phyloP scores from a whole-genome alignment of 2,888 invertebrate genomes.

The Fragum fragum region DNA sequence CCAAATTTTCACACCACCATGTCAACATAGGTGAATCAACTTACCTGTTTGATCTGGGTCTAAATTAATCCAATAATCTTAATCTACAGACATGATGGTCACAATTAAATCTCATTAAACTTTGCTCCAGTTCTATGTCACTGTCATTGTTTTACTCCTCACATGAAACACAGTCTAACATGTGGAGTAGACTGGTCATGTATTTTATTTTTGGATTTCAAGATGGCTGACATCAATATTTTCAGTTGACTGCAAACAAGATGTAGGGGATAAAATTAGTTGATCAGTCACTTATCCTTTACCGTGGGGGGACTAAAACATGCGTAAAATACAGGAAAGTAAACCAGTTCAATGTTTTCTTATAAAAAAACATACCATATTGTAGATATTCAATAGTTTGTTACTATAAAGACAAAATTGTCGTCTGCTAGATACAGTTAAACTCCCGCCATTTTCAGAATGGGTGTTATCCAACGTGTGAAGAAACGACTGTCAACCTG shows the following conservation, averaged over 20 bases:
- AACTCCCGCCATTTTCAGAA: constrained; percentile 42
- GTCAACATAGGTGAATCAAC: constrained; percentile 3
- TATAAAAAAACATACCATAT: too few species aligned
- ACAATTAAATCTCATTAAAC: constrained; percentile 9
- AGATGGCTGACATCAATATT: constrained; percentile 55
- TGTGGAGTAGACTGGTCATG: constrained; percentile 60
- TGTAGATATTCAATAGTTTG: too few species aligned
- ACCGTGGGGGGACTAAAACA: not conserved
- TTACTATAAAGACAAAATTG: not conserved
- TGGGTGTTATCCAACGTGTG: constrained; percentile 50
- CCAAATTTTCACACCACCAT: constrained; percentile 6
- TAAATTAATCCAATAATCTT: constrained; percentile 23
- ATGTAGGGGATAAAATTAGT: constrained; percentile 5
- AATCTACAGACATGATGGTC: constrained; percentile 25
- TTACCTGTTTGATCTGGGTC: not conserved
- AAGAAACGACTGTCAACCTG: constrained; percentile 32
- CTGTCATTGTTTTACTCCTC: constrained; percentile 26
- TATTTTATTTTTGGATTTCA: constrained; percentile 56
- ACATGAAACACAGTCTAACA: constrained; percentile 55
- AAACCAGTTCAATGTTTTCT: too few species aligned
- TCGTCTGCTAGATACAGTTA: constrained; percentile 45
- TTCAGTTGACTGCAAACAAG: constrained; percentile 18
- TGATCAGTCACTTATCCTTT: not conserved
- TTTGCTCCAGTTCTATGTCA: constrained; percentile 3
- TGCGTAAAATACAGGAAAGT: too few species aligned